Percentiles rank a stretch among this genome's conserved stretches.
phyloP scores from a whole-genome alignment of 2,888 invertebrate genomes.

The Chrysolina oricalcia region DNA sequence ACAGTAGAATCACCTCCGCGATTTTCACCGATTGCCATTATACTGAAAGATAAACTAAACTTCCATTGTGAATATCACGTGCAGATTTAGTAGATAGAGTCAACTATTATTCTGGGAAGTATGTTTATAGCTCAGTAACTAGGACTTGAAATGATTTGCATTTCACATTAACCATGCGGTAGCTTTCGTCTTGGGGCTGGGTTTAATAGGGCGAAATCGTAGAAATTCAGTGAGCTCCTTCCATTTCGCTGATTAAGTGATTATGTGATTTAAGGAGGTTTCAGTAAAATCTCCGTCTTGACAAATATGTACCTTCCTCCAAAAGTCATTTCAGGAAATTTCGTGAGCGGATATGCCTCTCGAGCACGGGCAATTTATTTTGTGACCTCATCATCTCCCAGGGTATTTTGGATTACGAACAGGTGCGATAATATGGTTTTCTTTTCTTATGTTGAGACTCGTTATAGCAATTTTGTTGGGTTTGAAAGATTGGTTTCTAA shows the following conservation, averaged over 20 bases:
- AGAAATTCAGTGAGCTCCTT: conserved; percentile 1
- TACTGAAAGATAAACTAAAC: too few relatives aligned
- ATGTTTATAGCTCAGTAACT: not conserved
- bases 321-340: not conserved
- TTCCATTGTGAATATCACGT: too few relatives aligned
- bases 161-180: conserved; percentile 3
- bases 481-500: too few relatives aligned
- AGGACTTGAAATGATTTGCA: not conserved
- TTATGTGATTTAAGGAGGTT: conserved; percentile 2
- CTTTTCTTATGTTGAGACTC: too few relatives aligned
- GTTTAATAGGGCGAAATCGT: not conserved
- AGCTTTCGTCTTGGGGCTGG: not conserved
- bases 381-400: not conserved
- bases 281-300: not conserved
- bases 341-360: not conserved
- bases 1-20: too few relatives aligned
- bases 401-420: not conserved
- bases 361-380: not conserved
- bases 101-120: not conserved
- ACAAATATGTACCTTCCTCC: not conserved
- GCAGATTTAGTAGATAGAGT: too few relatives aligned
- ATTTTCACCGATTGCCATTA: too few relatives aligned
- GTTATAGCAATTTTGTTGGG: too few relatives aligned
- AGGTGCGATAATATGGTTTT: not conserved
- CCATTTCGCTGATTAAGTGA: not conserved